Conservation (phyloP, 2,113 vertebrate species). For the Axis porcinus region DNA sequence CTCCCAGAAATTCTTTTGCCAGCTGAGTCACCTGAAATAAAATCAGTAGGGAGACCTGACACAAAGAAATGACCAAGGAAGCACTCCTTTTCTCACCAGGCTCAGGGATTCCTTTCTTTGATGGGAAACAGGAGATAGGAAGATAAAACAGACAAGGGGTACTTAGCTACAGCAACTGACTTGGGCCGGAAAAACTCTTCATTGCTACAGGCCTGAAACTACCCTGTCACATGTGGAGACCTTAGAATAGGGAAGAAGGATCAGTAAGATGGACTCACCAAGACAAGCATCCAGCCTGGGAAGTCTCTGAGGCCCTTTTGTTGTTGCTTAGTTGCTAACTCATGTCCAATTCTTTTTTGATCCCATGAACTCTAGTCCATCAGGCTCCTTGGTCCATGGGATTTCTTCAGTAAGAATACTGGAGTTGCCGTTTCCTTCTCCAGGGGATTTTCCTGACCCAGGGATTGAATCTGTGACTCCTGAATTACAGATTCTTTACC, state of each 20-base stretch:
- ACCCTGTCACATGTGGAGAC: background rate
- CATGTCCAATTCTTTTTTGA: background rate
- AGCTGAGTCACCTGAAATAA: background rate
- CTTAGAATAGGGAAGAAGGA: background rate
- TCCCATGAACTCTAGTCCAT: rapidly evolving
- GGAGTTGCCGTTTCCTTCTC: background rate
- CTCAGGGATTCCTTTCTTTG: background rate
- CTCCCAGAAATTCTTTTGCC: background rate
- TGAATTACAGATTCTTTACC: background rate
- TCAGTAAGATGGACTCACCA: background rate
- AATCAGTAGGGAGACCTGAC: background rate
- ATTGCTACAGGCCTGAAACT: background rate
- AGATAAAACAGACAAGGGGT: background rate
- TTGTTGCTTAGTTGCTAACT: background rate
- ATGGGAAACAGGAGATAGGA: background rate
- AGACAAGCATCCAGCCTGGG: background rate
- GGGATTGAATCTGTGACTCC: rapidly evolving
- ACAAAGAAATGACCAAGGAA: background rate
- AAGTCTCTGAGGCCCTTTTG: background rate
- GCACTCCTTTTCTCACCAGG: background rate
- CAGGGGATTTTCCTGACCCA: background rate
- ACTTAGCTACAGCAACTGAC: too few relatives aligned
- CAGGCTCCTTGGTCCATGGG: background rate
- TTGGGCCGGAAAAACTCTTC: background rate
- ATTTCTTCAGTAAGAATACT: background rate